phyloP scores from a whole-genome alignment of 2,113 vertebrate genomes.

The Amazona vittata region DNA sequence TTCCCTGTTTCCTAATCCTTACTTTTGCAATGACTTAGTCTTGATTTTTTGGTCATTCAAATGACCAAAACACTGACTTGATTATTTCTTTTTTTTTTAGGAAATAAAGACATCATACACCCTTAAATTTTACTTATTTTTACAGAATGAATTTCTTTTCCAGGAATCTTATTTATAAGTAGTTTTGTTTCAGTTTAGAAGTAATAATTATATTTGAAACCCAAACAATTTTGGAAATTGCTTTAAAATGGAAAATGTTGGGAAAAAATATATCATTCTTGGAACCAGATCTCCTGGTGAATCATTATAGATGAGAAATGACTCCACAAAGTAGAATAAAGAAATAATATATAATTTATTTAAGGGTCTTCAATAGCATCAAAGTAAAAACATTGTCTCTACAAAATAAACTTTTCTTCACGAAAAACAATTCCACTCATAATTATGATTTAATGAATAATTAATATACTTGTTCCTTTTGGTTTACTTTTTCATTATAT shows the following conservation, averaged over 20 bases:
- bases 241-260: too few relatives aligned
- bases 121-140: not conserved
- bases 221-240: too few relatives aligned
- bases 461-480: not conserved
- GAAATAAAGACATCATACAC: not conserved
- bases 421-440: not conserved
- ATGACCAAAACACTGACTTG: not conserved
- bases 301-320: too few relatives aligned
- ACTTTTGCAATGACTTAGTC: not conserved
- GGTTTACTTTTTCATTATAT: not conserved
- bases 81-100: not conserved
- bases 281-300: too few relatives aligned
- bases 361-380: not conserved
- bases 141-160: not conserved
- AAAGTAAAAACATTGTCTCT: not conserved
- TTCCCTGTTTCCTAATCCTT: not conserved
- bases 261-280: too few relatives aligned
- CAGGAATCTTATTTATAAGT: too few relatives aligned
- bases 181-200: too few relatives aligned
- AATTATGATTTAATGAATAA: not conserved
- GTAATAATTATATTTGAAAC: too few relatives aligned
- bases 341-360: not conserved
- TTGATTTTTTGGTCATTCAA: not conserved
- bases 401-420: not conserved
- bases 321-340: not conserved